These are phyloP conservation scores for Thalassaphorura encarpata DNA, from an alignment of 1,140 invertebrate species.

Conservation along the genomic window DNA sequence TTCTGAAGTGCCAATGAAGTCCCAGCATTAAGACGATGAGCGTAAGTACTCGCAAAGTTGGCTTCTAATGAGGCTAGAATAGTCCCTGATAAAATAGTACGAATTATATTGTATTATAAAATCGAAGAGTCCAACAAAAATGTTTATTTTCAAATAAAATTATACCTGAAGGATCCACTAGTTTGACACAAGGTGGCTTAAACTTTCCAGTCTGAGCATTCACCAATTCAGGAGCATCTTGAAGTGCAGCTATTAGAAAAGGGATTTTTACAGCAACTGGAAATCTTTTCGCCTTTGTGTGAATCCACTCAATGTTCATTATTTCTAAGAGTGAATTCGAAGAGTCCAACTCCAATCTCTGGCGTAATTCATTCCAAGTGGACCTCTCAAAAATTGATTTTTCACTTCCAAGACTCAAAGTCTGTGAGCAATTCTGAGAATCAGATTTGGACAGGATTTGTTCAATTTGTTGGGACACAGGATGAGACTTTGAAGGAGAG, in stretches of 20 bases:
- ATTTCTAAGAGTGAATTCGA: background rate
- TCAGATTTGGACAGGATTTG: background rate
- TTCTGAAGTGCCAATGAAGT: constrained; percentile 15
- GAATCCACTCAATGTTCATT: constrained; percentile 22
- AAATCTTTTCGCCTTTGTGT: background rate
- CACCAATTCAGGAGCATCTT: constrained; percentile 9
- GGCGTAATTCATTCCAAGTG: constrained; percentile 12
- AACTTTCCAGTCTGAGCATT: background rate
- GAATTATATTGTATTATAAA: background rate
- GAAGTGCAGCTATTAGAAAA: constrained; percentile 14
- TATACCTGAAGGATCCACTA: background rate
- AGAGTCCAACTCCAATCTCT: background rate
- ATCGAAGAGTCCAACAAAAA: background rate
- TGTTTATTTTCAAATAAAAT: constrained; percentile 8
- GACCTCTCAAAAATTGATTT: background rate
- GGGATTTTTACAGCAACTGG: constrained; percentile 9
- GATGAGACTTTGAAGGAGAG: background rate
- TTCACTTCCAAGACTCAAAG: background rate
- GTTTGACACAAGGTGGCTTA: background rate
- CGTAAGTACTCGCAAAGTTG: background rate
- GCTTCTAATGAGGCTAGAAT: constrained; percentile 15
- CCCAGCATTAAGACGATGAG: constrained; percentile 2
- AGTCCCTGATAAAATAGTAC: constrained; percentile 1
- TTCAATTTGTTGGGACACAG: background rate
- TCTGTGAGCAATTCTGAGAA: background rate